Evolutionary conservation across 2,888 invertebrate genomes (phyloP), one percentile per base, ranked within the genome.

Genomic region (Orthosia gracilis): DNA sequence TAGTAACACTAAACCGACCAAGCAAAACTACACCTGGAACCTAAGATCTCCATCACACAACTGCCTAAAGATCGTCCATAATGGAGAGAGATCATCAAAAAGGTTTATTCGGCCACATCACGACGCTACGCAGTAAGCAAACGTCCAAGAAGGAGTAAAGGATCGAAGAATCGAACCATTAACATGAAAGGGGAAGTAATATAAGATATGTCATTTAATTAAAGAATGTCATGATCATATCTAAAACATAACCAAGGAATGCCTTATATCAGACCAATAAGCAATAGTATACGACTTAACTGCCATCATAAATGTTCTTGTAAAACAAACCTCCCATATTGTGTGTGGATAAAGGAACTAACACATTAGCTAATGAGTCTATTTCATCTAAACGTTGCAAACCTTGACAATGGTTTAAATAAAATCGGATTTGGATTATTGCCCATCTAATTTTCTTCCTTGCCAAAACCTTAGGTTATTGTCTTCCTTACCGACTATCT

Each of bases 391-490:
- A 64, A 69, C 23, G 11, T 50, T 26, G 26, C 1, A 40, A 66
- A 72, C 57, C 78, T 66, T 80, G 49, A 18, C 67, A 65, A 61
- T n/a, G 21, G 23, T 31, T 67, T 15, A n/a, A 52, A 80, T 72
- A 70, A 77, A 47, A 45, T 52, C 15, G 11, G 23, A 54, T 69
- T 23, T 54, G 23, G 3, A 70, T 63, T 55, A 59, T 67, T 77
- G 67, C n/a, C 31, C 26, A 76, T 58, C 7, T 21, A 49, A 49
- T 45, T 21, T 21, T 45, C 61, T 69, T 54, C 45, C 66, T 68
- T 45, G n/a, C 12, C 11, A 47, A 31, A 0, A 31, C 31, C 31
- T 31, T 31, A 31, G 31, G 31, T 7, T 31, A 31, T 31, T 26
- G 21, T 40, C 55, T 69, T 52, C 40, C 67, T 69, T 49, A 23